Percentiles rank a stretch among this genome's conserved stretches.
Evolutionary conservation across 2,113 vertebrate species (phyloP).

Genomic region (Anser cygnoides): DNA sequence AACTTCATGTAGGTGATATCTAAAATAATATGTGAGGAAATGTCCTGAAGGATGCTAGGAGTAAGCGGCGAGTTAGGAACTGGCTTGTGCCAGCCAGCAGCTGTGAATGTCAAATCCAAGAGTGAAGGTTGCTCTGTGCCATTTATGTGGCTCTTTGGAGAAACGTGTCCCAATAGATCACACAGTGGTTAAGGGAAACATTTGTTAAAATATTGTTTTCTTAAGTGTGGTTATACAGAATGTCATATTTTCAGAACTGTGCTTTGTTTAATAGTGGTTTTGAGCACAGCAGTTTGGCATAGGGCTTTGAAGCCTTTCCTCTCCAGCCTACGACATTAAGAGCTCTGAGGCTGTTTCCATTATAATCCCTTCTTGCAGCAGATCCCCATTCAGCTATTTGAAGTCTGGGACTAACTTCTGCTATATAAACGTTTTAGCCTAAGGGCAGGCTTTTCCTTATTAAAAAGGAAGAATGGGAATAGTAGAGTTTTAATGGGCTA

Average conservation of each 20-base stretch:
- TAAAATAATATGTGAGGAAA: neutral
- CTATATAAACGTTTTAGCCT: neutral
- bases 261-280: neutral
- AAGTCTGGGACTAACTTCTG: constrained; percentile 4
- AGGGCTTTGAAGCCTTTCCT: constrained; percentile 2
- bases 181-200: neutral
- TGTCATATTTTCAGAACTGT: neutral
- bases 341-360: constrained; percentile 7
- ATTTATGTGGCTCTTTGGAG: neutral
- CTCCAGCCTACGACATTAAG: neutral
- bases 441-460: neutral
- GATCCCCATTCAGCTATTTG: constrained; percentile 46
- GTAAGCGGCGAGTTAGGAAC: neutral
- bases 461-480: neutral
- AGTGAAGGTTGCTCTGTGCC: neutral
- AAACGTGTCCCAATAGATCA: neutral
- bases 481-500: neutral
- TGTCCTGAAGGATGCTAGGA: neutral
- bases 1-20: neutral
- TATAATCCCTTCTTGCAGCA: constrained; percentile 9
- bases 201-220: constrained; percentile 38
- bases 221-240: neutral
- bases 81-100: neutral
- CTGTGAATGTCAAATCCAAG: neutral
- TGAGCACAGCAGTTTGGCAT: neutral